Conservation (phyloP, 2,797 vertebrate species). For the Vireo griseus region DNA sequence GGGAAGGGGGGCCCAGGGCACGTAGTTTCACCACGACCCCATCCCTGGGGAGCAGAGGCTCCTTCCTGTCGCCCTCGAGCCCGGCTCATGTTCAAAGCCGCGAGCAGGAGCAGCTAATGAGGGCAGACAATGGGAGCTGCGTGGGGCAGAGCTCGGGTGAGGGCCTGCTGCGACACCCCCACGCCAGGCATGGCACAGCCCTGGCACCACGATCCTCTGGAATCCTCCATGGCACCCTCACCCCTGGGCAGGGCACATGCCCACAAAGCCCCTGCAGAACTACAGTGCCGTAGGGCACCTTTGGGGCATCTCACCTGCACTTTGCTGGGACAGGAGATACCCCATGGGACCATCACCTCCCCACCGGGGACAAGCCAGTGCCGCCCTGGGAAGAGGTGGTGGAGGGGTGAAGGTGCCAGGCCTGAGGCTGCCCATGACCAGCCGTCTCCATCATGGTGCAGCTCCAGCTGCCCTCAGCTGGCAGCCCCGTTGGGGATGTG, state of each 20-base stretch:
- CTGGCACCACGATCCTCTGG: not conserved
- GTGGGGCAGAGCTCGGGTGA: not conserved
- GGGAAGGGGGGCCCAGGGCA: not conserved
- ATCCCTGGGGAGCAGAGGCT: slow-evolving; percentile 3
- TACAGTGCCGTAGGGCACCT: rapidly evolving
- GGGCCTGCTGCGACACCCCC: not conserved
- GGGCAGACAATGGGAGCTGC: slow-evolving; percentile 34
- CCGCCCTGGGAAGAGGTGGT: not conserved
- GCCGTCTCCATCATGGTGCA: rapidly evolving
- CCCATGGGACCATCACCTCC: not conserved
- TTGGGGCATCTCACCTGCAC: rapidly evolving
- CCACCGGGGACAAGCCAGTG: rapidly evolving
- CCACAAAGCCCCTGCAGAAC: rapidly evolving
- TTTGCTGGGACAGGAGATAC: not conserved
- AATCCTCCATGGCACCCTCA: not conserved
- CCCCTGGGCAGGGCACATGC: rapidly evolving
- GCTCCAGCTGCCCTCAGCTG: not conserved
- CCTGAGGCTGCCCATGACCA: not conserved
- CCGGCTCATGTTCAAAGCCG: slow-evolving; percentile 2
- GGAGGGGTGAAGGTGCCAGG: not conserved
- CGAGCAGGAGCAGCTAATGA: not conserved
- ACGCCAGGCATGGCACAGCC: not conserved
- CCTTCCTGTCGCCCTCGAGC: slow-evolving; percentile 5
- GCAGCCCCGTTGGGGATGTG: not conserved
- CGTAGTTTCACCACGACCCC: not conserved